Percentiles rank a stretch among this genome's conserved stretches.
phyloP scores from a whole-genome alignment of 2,888 invertebrate species.

The Stenolophus ochropezus region DNA sequence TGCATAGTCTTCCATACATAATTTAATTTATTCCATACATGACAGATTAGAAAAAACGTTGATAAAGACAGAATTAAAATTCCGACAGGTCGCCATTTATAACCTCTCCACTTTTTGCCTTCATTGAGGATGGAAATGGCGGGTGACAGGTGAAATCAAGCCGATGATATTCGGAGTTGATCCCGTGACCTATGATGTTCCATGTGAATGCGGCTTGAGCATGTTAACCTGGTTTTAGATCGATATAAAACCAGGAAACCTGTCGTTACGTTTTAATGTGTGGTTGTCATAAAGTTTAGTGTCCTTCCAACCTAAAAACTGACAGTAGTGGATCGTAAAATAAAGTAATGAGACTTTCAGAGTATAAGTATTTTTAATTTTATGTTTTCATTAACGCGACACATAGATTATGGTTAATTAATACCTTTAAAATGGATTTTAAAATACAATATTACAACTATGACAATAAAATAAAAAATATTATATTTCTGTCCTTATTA shows the following conservation, averaged over 20 bases:
- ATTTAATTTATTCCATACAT: neutral
- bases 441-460: too few relatives aligned
- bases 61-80: neutral
- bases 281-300: slow-evolving; percentile 30
- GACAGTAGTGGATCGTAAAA: slow-evolving; percentile 17
- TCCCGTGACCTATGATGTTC: slow-evolving; percentile 23
- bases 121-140: neutral
- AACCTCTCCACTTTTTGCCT: slow-evolving; percentile 5
- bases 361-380: neutral
- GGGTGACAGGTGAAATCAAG: slow-evolving; percentile 20
- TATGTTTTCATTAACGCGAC: slow-evolving; percentile 11
- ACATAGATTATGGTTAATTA: neutral
- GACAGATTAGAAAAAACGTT: neutral
- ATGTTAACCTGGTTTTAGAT: slow-evolving; percentile 17
- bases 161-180: slow-evolving; percentile 3
- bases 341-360: slow-evolving; percentile 10
- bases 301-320: slow-evolving; percentile 5
- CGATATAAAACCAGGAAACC: slow-evolving; percentile 8
- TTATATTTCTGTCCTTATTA: too few relatives aligned
- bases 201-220: slow-evolving; percentile 18
- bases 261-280: slow-evolving; percentile 31
- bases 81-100: neutral
- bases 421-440: too few relatives aligned
- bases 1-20: neutral
- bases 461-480: too few relatives aligned